Evolutionary conservation across 2,888 invertebrate species (phyloP).

Genomic region (Drosophila leonis): DNA sequence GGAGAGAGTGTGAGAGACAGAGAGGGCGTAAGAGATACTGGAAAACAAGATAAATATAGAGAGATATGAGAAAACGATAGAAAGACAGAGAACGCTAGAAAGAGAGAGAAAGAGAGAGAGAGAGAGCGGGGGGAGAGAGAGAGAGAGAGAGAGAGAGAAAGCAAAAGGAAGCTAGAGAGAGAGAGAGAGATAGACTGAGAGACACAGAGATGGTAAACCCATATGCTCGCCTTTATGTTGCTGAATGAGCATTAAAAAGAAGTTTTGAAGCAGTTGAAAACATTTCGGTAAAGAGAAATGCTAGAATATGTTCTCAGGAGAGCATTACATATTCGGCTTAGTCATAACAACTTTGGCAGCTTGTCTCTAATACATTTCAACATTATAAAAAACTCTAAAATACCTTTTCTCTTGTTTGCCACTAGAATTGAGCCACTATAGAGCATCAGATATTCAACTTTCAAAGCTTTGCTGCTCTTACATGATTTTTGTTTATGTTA

Average conservation of each 20-base stretch:
- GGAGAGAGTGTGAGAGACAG: not conserved
- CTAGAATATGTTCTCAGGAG: not conserved
- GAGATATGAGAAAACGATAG: not conserved
- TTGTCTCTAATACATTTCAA: not conserved
- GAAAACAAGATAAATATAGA: not conserved
- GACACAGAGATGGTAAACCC: not conserved
- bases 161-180: not conserved
- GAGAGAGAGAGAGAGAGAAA: not conserved
- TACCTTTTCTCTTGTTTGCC: not conserved
- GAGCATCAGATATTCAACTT: not conserved
- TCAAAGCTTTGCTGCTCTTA: not conserved
- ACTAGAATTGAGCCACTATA: not conserved
- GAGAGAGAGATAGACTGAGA: not conserved
- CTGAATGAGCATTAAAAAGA: not conserved
- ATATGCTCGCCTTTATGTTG: not conserved
- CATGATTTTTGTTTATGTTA: slow-evolving; percentile 1
- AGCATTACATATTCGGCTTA: not conserved
- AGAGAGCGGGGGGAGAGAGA: fast-evolving
- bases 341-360: not conserved
- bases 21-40: too few relatives aligned
- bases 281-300: not conserved
- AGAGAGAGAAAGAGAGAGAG: not conserved
- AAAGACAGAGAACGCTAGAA: not conserved
- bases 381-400: not conserved
- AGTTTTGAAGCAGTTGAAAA: not conserved